Base-by-base conservation (phyloP, 2,888 invertebrate species). In the Pasiphila rectangulata region DNA sequence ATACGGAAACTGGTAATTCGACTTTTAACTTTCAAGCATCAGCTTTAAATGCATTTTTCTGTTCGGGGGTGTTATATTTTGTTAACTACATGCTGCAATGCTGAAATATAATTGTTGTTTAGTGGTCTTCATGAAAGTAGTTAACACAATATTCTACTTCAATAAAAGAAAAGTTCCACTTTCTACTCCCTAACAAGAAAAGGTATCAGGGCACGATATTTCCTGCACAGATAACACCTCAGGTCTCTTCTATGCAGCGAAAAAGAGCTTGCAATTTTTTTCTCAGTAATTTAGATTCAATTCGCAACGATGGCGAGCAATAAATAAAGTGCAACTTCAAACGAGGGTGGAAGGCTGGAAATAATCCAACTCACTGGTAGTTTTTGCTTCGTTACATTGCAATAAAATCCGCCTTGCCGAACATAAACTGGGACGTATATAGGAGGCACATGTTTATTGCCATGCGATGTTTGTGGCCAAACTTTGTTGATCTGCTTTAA, bases 251-350 rank as follows among this genome's bases (percentile, higher is more conserved):
- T 57, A 65, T 67, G 57, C 59, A 59, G 49, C 43, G 51, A 59
- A 46, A 54, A 62, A 69, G 64, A 35, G n/a, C 65, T 63, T 52
- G 52, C 51, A 51, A 64, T 64, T 66, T 70, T 68, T 75, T 75
- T 76, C 75, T 69, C 66, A 72, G 75, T 76, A 75, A 80, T 81
- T 81, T 79, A 72, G 73, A 82, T 82, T 82, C 81, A 79, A 83
- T 83, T 79, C 79, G 67, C 74, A 75, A 69, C 74, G 63, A 75
- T 72, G 67, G 72, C 67, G 56, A 59, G 76, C 73, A 71, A 79
- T 81, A 83, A 83, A 83, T 82, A 83, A 80, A 80, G 67, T 75
- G 76, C 78, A 81, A 76, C 70, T 78, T 67, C 69, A 78, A 83
- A 79, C 77, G 78, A 78, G 79, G 79, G 74, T 66, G 65, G 72